Evolutionary conservation across 1,140 invertebrate species (phyloP).

Genomic region (Brachystomella parvula): DNA sequence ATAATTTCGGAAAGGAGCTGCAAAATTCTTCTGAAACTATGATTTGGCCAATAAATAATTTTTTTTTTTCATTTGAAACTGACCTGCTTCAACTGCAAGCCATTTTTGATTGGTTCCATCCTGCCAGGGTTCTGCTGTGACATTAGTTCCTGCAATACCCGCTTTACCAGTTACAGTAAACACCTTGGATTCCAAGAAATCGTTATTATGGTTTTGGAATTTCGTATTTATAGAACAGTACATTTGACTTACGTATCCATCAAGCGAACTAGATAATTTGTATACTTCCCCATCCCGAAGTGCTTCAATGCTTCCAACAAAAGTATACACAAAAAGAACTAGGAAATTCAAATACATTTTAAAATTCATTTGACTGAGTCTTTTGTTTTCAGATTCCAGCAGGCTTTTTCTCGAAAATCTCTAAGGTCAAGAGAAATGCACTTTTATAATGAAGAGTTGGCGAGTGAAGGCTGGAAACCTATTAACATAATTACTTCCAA

Average conservation of each 20-base stretch:
- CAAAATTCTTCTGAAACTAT: too few species aligned
- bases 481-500: too few species aligned
- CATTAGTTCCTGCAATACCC: conserved; percentile 13
- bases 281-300: conserved; percentile 18
- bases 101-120: conserved; percentile 27
- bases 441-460: too few species aligned
- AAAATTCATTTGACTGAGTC: too few species aligned
- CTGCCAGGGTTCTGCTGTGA: conserved; percentile 24
- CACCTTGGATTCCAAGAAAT: conserved; percentile 7
- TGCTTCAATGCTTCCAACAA: too few species aligned
- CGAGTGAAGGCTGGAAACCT: too few species aligned
- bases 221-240: conserved; percentile 16
- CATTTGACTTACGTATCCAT: conserved; percentile 16
- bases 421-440: too few species aligned
- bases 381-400: too few species aligned
- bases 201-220: conserved; percentile 11
- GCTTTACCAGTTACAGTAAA: conserved; percentile 18
- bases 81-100: conserved; percentile 31
- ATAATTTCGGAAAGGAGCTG: too few species aligned
- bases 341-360: too few species aligned
- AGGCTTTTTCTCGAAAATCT: too few species aligned
- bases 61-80: not conserved
- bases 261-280: conserved; percentile 12
- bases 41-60: not conserved
- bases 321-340: too few species aligned